phyloP scores from a whole-genome alignment of 2,797 vertebrate species.

The Chrosomus eos region DNA sequence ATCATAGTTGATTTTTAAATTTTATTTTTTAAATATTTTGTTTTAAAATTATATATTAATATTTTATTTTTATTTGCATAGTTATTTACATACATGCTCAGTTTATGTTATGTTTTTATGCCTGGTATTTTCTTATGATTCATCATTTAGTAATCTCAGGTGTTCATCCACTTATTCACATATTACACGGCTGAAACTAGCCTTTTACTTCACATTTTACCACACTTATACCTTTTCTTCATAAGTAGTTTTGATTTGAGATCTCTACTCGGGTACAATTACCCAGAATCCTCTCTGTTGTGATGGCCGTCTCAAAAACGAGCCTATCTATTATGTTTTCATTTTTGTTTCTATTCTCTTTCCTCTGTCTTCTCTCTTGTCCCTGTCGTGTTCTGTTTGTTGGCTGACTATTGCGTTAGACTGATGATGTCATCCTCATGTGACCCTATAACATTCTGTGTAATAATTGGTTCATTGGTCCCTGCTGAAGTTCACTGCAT shows the following conservation, averaged over 20 bases:
- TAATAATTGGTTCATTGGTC: slow-evolving; percentile 50
- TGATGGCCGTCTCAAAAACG: not conserved
- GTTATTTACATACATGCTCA: not conserved
- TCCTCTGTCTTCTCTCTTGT: slow-evolving; percentile 54
- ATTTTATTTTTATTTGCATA: not conserved
- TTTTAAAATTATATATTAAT: not conserved
- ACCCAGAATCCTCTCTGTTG: slow-evolving; percentile 39
- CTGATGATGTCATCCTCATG: slow-evolving; percentile 32
- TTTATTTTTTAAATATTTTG: not conserved
- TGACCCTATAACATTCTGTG: slow-evolving; percentile 13
- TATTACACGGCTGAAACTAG: not conserved
- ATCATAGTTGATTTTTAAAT: no score
- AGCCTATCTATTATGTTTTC: slow-evolving; percentile 48
- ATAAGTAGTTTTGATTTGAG: not conserved
- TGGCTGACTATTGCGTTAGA: slow-evolving; percentile 44
- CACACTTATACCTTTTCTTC: not conserved
- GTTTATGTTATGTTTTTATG: not conserved
- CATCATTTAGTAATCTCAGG: not conserved
- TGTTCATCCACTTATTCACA: not conserved
- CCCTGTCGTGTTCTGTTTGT: slow-evolving; percentile 6
- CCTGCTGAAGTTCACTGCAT: slow-evolving; percentile 69
- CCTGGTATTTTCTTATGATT: not conserved
- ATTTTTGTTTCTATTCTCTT: slow-evolving; percentile 31
- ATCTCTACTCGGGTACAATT: not conserved
- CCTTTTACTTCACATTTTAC: not conserved